A percentile compares a stretch with the other conserved stretches of the same genome.
phyloP scores from a whole-genome alignment of 2,888 invertebrate species.

The Ommatoiulus sabulosus region DNA sequence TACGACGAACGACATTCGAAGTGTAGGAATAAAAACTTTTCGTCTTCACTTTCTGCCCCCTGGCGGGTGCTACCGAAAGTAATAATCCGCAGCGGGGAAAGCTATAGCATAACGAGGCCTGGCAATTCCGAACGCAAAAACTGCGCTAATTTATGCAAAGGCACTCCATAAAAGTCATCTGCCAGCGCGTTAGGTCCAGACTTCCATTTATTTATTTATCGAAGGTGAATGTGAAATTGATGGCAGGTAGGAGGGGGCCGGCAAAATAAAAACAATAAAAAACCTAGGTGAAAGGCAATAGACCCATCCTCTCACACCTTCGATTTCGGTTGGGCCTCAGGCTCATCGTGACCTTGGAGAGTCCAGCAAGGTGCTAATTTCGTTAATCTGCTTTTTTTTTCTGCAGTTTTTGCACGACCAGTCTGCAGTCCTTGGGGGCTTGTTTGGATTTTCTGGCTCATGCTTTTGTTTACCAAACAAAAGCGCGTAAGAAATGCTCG shows the following conservation, averaged over 20 bases:
- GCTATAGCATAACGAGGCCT: neutral
- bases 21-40: too few species aligned
- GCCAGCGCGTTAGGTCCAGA: neutral
- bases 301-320: conserved; percentile 12
- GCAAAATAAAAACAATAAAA: neutral
- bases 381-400: neutral
- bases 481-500: too few species aligned
- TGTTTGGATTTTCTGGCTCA: too few species aligned
- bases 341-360: neutral
- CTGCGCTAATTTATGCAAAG: neutral
- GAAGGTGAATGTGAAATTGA: neutral
- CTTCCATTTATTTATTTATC: neutral
- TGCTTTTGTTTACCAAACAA: too few species aligned
- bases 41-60: neutral
- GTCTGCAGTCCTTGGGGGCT: too few species aligned
- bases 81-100: neutral
- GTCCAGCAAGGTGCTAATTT: neutral
- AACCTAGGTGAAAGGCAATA: neutral
- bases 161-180: conserved; percentile 4
- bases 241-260: neutral
- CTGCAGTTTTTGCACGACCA: neutral
- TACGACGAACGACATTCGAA: too few species aligned
- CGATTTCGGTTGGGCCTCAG: neutral
- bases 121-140: neutral
- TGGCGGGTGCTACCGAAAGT: neutral